A percentile compares a stretch with the other conserved stretches of the same genome.
These are phyloP conservation scores for Drosophila parabipectinata DNA, from an alignment of 1,140 invertebrate genomes.

Conservation along the genomic window DNA sequence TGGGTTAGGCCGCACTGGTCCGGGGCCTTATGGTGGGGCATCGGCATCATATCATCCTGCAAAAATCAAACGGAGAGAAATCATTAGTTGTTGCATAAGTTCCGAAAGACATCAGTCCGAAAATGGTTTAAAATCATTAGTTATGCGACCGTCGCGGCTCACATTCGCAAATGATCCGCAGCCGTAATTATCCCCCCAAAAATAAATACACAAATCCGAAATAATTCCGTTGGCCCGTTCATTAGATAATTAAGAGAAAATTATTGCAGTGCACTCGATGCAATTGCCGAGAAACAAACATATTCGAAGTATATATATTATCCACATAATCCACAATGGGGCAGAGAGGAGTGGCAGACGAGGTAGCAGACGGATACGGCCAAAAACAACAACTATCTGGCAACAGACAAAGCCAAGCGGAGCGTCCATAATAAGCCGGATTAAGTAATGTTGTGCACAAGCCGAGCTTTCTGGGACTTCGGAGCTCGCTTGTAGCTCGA, in stretches of 20 bases:
- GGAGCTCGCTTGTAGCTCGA: not conserved
- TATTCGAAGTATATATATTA: constrained; percentile 63
- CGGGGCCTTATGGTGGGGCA: constrained; percentile 48
- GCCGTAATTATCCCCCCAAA: constrained; percentile 51
- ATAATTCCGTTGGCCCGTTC: constrained; percentile 35
- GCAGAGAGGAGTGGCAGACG: constrained; percentile 24
- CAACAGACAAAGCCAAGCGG: constrained; percentile 49
- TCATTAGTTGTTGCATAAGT: constrained; percentile 35
- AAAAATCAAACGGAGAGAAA: constrained; percentile 38
- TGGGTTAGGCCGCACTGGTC: constrained; percentile 85
- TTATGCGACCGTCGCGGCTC: constrained; percentile 51
- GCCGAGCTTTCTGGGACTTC: constrained; percentile 16
- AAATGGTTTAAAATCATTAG: constrained; percentile 72
- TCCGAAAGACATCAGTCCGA: constrained; percentile 5
- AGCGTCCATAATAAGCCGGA: constrained; percentile 77
- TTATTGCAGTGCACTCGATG: constrained; percentile 55
- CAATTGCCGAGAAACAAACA: constrained; percentile 56
- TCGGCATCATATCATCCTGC: constrained; percentile 66
- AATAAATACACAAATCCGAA: constrained; percentile 13
- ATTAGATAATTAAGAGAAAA: constrained; percentile 81
- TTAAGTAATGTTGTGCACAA: constrained; percentile 69
- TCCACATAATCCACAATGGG: constrained; percentile 18
- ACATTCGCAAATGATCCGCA: constrained; percentile 75
- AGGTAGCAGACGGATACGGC: constrained; percentile 27
- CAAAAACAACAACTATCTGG: constrained; percentile 11